Base-by-base conservation (phyloP, 2,888 invertebrate species). In the Erpobdella octoculata region DNA sequence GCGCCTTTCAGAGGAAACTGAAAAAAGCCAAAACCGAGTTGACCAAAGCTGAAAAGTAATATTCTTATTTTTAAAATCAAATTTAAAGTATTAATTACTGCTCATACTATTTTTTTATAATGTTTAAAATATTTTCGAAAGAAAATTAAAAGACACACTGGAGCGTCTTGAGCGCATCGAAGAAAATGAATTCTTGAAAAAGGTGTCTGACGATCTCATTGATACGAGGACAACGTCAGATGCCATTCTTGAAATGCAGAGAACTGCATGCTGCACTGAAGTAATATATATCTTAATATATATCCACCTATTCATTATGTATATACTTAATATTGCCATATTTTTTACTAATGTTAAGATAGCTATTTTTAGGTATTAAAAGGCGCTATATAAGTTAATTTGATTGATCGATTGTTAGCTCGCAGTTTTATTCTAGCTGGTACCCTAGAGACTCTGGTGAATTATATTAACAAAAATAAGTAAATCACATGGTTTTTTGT, bases 161-260 rank as follows among this genome's bases (percentile, higher is more conserved):
- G 28, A 53, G 21, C 8, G 53, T n/a, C 53, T 53, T 21, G 53
- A n/a, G n/a, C 28, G 53, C 53, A 15, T 53, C 21, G 28, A 53
- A 25, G 18, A 53, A 53, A 53, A 53, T 53, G 21, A 21, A 53
- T 53, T 53, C 28, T 53, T 53, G 28, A 53, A 1, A 28, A 53
- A 53, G 28, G 28, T n/a, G n/a, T n/a, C 4, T 25, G 53, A 53
- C 21, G 28, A 53, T 9, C 53, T 53, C 8, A 28, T 53, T n/a
- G 53, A 53, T 28, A 53, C 53, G 6, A 53, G 53, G 15, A 53
- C 53, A 4, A 53, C 53, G 21, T 53, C 53, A 53, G 53, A 53
- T 53, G 53, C 53, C 21, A 53, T 53, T 6, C 53, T 53, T 28
- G 9, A 53, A 53, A 53, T 53, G 53, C n/a, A n/a, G n/a, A 53